Percentiles rank a stretch among this genome's conserved stretches.
phyloP scores from a whole-genome alignment of 2,888 invertebrate genomes.

The Hydraecia micacea region DNA sequence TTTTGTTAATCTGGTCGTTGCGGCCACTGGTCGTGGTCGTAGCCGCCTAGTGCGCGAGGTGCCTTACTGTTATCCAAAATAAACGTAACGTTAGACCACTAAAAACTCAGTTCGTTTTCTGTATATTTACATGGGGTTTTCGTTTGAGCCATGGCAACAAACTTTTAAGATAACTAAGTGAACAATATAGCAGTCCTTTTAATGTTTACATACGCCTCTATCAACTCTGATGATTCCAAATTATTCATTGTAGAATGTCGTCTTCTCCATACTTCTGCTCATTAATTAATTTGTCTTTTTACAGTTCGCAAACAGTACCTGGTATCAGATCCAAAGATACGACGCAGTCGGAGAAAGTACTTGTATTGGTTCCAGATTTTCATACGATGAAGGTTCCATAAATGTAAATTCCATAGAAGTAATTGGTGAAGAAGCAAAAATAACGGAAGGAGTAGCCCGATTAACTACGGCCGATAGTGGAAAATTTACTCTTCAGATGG shows the following conservation, averaged over 20 bases:
- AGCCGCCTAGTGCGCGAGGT: too few relatives aligned
- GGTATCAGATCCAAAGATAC: slow-evolving; percentile 84
- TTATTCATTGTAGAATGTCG: not conserved
- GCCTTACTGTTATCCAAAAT: not conserved
- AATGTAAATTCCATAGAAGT: slow-evolving; percentile 68
- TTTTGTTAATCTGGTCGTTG: too few relatives aligned
- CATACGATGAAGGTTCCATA: slow-evolving; percentile 60
- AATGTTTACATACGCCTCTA: not conserved
- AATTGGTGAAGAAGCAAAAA: slow-evolving; percentile 72
- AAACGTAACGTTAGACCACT: not conserved
- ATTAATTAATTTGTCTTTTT: slow-evolving; percentile 5
- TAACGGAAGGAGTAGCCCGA: slow-evolving; percentile 77
- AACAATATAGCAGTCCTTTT: not conserved
- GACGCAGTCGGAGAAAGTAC: slow-evolving; percentile 74
- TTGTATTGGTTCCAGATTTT: slow-evolving; percentile 80
- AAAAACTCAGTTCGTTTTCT: not conserved
- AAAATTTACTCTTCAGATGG: slow-evolving; percentile 74
- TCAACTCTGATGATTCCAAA: not conserved
- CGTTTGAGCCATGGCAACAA: not conserved
- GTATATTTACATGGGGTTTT: too few relatives aligned
- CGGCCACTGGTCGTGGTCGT: too few relatives aligned
- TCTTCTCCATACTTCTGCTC: not conserved
- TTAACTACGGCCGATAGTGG: slow-evolving; percentile 73
- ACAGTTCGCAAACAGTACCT: slow-evolving; percentile 82
- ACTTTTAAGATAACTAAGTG: not conserved